Base-by-base conservation (phyloP, 1,140 invertebrate species). In the Bemisia tabaci region DNA sequence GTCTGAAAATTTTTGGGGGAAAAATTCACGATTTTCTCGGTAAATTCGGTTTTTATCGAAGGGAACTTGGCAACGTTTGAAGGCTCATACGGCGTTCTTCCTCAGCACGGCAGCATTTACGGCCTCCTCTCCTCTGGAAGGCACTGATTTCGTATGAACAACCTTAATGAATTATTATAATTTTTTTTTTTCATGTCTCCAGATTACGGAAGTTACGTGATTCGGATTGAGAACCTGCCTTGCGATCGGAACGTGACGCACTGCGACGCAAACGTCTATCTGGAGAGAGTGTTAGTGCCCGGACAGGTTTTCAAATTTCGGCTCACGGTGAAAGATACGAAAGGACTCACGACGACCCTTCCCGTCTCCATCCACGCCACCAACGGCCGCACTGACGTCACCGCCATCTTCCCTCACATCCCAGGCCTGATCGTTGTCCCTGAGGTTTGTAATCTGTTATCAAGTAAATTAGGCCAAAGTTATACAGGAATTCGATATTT, bases 331-430 rank as follows among this genome's bases (percentile, higher is more conserved):
- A 80, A 82, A 68, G 89, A 91, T 78, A 87, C 88, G 63, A 86
- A 85, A 73, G 89, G 90, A 59, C 84, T 89, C 69, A 85, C 83
- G 70, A 85, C 87, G 67, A 84, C 83, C 62, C 86, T 91, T 74
- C 83, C 87, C 69, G 90, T 89, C 71, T 89, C 89, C 63, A 87
- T 94, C 77, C 86, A 86, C 33, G 89, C 88, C 61, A 92, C 90
- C 26, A 89, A 91, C 76, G 86, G 86, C 25, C 88, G 87, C 17
- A 89, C 88, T 63, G 85, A 87, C 24, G 81, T 85, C 70, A 86
- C 87, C 73, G 84, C 84, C 70, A 89, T 91, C 76, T 92, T 92
- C 75, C 89, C 90, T n/a, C 88, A 90, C 70, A 86, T 89, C 71
- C 89, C 89, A 11, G 83, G 84, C 26, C 84, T 92, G 65, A 84